Conservation (phyloP, 2,888 invertebrate species). For the Lysandra coridon region DNA sequence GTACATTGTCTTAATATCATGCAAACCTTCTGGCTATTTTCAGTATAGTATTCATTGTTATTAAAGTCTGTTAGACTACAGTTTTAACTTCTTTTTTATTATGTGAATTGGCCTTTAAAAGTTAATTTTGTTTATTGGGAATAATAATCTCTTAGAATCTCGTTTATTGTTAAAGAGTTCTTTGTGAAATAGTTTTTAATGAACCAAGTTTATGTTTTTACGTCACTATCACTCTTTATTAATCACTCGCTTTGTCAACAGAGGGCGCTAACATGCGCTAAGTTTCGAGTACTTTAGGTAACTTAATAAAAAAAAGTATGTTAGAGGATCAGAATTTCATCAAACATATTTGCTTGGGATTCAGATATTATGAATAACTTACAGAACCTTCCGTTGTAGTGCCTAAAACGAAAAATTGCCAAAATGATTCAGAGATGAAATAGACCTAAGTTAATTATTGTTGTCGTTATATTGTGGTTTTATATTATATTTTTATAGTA, state of each 20-base stretch:
- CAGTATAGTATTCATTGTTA: neutral
- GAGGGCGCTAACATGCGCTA: neutral
- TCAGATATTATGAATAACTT: neutral
- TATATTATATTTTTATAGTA: slow-evolving; percentile 18
- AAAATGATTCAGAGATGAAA: neutral
- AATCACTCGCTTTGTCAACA: neutral
- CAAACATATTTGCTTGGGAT: neutral
- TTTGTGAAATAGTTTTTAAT: neutral
- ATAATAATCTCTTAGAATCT: slow-evolving; percentile 6
- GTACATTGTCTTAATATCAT: neutral
- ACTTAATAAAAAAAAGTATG: neutral
- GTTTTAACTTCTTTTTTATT: neutral
- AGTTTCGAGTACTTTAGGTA: neutral
- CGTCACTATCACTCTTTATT: no score
- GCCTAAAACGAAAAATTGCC: slow-evolving; percentile 7
- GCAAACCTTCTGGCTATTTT: neutral
- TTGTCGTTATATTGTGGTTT: slow-evolving; percentile 4
- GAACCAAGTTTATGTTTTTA: neutral
- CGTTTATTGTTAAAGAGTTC: neutral
- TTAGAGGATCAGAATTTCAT: neutral
- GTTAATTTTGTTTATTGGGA: neutral
- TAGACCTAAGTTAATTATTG: neutral
- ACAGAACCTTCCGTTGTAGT: neutral
- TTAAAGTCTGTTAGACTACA: neutral
- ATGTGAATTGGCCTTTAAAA: neutral